A percentile compares a stretch with the other conserved stretches of the same genome.
Conservation (phyloP, 2,888 invertebrate genomes). For the Drosophila parthenogenetica region DNA sequence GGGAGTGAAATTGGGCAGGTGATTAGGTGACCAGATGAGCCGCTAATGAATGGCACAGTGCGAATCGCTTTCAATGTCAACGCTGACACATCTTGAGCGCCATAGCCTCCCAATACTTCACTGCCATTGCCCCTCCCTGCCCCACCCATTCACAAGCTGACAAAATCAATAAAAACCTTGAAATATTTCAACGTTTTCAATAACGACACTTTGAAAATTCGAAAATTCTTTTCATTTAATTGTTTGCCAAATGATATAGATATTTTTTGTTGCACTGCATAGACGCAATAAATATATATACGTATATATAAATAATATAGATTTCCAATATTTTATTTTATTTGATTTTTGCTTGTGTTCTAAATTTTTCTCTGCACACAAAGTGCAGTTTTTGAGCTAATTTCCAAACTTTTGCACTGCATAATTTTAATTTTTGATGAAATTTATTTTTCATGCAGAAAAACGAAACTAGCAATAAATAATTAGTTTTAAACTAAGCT, state of each 20-base stretch:
- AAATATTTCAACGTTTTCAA: slow-evolving; percentile 47
- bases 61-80: slow-evolving; percentile 33
- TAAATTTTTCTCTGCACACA: too few species aligned
- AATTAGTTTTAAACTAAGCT: too few species aligned
- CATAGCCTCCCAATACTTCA: background rate
- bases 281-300: background rate
- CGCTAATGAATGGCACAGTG: slow-evolving; percentile 41
- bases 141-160: slow-evolving; percentile 6
- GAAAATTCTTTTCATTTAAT: background rate
- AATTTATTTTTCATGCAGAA: too few species aligned
- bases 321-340: too few species aligned
- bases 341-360: too few species aligned
- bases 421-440: too few species aligned
- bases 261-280: too few species aligned
- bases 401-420: too few species aligned
- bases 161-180: slow-evolving; percentile 73
- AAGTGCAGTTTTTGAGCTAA: too few species aligned
- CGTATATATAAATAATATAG: background rate
- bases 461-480: too few species aligned
- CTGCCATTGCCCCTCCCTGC: background rate
- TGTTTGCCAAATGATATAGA: too few species aligned
- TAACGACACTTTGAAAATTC: slow-evolving; percentile 49
- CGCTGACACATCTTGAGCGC: slow-evolving; percentile 3
- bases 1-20: slow-evolving; percentile 15
- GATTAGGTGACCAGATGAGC: slow-evolving; percentile 35